phyloP scores from a whole-genome alignment of 2,888 invertebrate species.

The Mantis religiosa region DNA sequence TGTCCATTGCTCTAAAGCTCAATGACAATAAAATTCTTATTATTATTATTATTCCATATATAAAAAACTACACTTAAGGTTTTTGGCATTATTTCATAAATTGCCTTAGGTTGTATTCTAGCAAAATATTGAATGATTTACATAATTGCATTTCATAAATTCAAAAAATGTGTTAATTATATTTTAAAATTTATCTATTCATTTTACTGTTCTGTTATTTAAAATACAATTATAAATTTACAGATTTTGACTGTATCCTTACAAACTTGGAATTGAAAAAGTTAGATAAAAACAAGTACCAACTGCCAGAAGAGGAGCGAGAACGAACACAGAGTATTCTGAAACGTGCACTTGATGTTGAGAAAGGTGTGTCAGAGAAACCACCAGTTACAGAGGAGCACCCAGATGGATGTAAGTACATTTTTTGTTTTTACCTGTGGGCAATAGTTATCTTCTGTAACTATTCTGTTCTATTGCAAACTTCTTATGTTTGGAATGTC shows the following conservation, averaged over 20 bases:
- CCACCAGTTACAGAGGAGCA: slow-evolving; percentile 73
- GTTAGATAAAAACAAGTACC: slow-evolving; percentile 66
- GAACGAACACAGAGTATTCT: slow-evolving; percentile 78
- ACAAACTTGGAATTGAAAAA: slow-evolving; percentile 77
- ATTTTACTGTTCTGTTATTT: too few species aligned
- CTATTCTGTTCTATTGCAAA: neutral
- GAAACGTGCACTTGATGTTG: slow-evolving; percentile 75
- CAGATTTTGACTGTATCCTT: slow-evolving; percentile 83
- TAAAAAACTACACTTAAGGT: too few species aligned
- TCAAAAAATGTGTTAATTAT: too few species aligned
- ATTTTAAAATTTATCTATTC: too few species aligned
- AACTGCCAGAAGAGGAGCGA: slow-evolving; percentile 68
- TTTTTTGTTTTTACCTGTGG: neutral
- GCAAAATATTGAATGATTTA: too few species aligned
- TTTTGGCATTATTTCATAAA: too few species aligned
- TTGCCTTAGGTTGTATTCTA: too few species aligned
- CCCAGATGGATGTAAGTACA: slow-evolving; percentile 74
- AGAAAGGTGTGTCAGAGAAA: slow-evolving; percentile 63
- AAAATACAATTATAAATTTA: slow-evolving; percentile 26
- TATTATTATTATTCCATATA: too few species aligned
- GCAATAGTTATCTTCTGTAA: neutral
- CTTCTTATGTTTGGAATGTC: neutral
- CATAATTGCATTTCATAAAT: too few species aligned
- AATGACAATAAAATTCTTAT: too few species aligned
- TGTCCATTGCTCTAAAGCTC: too few species aligned